Percentiles rank a stretch among this genome's conserved stretches.
Conservation (phyloP, 2,113 vertebrate species). For the human (Homo sapiens) region DNA sequence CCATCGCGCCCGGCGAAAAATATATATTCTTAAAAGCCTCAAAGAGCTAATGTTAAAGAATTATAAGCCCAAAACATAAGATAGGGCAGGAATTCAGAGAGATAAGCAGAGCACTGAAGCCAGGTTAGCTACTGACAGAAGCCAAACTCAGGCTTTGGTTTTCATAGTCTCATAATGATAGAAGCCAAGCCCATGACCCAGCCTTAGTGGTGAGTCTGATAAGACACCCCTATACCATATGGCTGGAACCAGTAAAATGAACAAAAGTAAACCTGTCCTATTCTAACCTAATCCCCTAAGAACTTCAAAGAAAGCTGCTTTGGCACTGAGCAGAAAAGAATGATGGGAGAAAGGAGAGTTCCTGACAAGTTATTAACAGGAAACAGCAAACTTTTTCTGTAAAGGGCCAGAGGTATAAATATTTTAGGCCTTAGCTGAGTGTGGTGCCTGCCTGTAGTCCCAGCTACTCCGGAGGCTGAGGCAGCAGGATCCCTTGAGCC, state of each 20-base stretch:
- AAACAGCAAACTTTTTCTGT: not conserved
- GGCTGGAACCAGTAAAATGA: not conserved
- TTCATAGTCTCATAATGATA: not conserved
- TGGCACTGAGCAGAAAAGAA: not conserved
- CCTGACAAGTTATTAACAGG: not conserved
- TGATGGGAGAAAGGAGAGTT: not conserved
- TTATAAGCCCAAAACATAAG: not conserved
- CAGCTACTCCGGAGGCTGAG: not conserved
- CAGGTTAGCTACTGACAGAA: not conserved
- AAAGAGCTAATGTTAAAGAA: not conserved
- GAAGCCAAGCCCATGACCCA: not conserved
- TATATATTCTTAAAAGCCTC: not conserved
- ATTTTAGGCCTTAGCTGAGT: not conserved
- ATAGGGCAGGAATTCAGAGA: not conserved
- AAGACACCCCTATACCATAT: not conserved
- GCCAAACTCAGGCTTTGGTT: slow-evolving; percentile 13
- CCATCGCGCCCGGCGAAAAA: not conserved
- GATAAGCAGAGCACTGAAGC: not conserved
- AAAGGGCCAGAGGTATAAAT: no score
- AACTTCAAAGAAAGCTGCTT: not conserved
- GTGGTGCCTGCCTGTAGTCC: not conserved
- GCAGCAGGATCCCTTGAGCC: not conserved
- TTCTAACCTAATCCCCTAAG: not conserved
- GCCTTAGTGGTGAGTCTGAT: not conserved
- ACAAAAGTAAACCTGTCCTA: not conserved